Evolutionary conservation across 1,140 invertebrate genomes (phyloP).

Genomic region (Drosophila pseudoobscura): DNA sequence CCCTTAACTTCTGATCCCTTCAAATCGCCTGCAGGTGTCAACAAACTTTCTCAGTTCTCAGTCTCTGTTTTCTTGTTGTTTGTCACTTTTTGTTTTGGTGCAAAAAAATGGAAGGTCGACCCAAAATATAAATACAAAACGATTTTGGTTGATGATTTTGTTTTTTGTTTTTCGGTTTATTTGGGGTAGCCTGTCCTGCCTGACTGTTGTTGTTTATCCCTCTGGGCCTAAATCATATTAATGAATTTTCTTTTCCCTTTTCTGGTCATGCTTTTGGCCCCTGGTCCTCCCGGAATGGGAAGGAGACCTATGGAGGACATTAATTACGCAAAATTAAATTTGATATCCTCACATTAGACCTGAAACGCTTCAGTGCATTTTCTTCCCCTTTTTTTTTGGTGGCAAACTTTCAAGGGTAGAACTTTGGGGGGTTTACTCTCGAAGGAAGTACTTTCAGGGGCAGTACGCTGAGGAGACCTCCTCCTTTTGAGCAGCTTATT

Average conservation of each 20-base stretch:
- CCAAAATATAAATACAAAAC: conserved; percentile 41
- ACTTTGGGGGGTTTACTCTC: too few relatives aligned
- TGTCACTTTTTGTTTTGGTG: conserved; percentile 4
- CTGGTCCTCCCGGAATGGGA: conserved; percentile 10
- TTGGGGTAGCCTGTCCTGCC: conserved; percentile 18
- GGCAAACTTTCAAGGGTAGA: background rate
- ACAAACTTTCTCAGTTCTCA: conserved; percentile 19
- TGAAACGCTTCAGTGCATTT: conserved; percentile 28
- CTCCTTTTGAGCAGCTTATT: conserved; percentile 33
- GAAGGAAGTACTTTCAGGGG: conserved; percentile 1
- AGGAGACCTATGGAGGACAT: conserved; percentile 53
- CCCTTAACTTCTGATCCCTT: background rate
- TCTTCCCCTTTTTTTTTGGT: conserved; percentile 6
- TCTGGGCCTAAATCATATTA: conserved; percentile 71
- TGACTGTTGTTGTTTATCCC: conserved; percentile 36
- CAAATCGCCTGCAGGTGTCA: conserved; percentile 20
- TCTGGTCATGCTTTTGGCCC: conserved; percentile 55
- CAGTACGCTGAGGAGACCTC: background rate
- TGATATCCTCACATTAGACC: conserved; percentile 75
- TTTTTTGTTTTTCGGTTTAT: conserved; percentile 18
- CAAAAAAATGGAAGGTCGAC: conserved; percentile 11
- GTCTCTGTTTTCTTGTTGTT: background rate
- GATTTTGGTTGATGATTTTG: conserved; percentile 18
- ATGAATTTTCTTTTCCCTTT: conserved; percentile 62
- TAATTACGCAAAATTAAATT: conserved; percentile 81